Percentiles rank a stretch among this genome's conserved stretches.
Conservation (phyloP, 2,888 invertebrate genomes). For the Lochmaea capreae region DNA sequence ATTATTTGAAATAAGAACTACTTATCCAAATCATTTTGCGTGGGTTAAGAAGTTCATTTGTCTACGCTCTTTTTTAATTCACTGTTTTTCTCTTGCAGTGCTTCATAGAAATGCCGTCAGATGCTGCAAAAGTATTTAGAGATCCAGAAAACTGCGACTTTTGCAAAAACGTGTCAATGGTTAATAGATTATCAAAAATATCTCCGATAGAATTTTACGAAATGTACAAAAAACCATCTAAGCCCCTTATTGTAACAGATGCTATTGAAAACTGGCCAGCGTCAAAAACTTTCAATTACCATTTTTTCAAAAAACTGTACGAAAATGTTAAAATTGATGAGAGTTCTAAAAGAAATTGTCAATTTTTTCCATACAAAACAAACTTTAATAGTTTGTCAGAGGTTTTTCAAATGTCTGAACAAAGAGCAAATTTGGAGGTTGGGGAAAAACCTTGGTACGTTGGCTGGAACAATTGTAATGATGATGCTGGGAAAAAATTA, state of each 20-base stretch:
- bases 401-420: slow-evolving; percentile 83
- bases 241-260: slow-evolving; percentile 88
- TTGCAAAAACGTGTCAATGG: slow-evolving; percentile 74
- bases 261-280: slow-evolving; percentile 87
- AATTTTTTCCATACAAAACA: slow-evolving; percentile 95
- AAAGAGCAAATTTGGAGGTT: slow-evolving; percentile 71
- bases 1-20: no score
- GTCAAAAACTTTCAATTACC: slow-evolving; percentile 71
- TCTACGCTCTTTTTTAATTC: no score
- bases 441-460: slow-evolving; percentile 72
- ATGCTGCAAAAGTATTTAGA: slow-evolving; percentile 70
- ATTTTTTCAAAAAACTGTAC: slow-evolving; percentile 86
- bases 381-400: slow-evolving; percentile 83
- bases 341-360: slow-evolving; percentile 70
- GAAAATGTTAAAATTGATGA: slow-evolving; percentile 41
- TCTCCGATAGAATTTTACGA: slow-evolving; percentile 78
- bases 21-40: no score
- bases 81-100: slow-evolving; percentile 55
- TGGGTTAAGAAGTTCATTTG: no score
- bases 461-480: slow-evolving; percentile 94
- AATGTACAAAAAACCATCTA: slow-evolving; percentile 79
- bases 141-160: slow-evolving; percentile 85
- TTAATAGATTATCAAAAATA: slow-evolving; percentile 76
- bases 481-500: slow-evolving; percentile 80
- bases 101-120: slow-evolving; percentile 59